phyloP scores from a whole-genome alignment of 2,797 vertebrate genomes.

The Hydrophis major region DNA sequence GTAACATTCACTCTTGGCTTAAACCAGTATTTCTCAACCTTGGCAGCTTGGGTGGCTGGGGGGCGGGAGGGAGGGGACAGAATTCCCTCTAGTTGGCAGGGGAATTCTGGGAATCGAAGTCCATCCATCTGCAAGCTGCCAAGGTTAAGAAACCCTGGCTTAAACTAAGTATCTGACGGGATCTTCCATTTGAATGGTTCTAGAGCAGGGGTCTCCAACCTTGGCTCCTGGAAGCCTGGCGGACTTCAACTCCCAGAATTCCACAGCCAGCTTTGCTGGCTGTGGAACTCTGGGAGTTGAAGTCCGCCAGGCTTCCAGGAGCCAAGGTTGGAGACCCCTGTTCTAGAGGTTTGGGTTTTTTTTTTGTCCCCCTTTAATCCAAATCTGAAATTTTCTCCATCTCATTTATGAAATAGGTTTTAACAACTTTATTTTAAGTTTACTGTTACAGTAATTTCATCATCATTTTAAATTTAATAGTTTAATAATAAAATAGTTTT shows the following conservation, averaged over 20 bases:
- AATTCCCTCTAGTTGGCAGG: background rate
- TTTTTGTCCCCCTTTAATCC: background rate
- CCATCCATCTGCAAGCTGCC: background rate
- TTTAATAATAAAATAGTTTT: background rate
- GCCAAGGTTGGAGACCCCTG: too few species aligned
- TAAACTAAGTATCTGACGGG: background rate
- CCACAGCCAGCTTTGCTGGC: too few species aligned
- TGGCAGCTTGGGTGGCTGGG: background rate
- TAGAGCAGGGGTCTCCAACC: too few species aligned
- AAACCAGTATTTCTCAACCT: background rate
- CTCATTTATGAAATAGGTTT: background rate
- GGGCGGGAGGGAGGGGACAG: background rate
- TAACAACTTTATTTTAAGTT: background rate
- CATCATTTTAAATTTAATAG: background rate
- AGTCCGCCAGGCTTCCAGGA: too few species aligned
- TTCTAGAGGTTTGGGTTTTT: background rate
- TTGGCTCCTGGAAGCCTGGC: too few species aligned
- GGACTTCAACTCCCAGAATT: too few species aligned
- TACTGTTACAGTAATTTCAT: background rate
- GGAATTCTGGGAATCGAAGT: background rate
- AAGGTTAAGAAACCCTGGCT: background rate
- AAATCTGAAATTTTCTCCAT: background rate
- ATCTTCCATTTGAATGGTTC: background rate
- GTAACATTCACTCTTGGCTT: background rate
- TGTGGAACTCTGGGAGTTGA: too few species aligned